Evolutionary conservation across 2,113 vertebrate genomes (phyloP), one percentile per base, ranked within the genome.

Genomic region (Caranx ignobilis): DNA sequence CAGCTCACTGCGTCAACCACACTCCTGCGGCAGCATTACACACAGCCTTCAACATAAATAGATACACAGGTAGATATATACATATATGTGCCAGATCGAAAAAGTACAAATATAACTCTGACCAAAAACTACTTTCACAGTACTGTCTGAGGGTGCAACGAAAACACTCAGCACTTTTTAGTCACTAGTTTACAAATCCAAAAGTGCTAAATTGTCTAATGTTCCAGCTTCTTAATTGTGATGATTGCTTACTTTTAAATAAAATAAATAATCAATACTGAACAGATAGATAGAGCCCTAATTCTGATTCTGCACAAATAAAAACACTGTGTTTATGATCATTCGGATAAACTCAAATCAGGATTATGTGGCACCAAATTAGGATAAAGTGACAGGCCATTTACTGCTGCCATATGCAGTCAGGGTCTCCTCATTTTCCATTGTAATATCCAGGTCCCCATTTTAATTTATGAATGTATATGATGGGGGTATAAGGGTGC

Each of bases 281-380:
- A 47, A 18, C 15, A 45, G 16, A 32, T 48, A 48, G 47, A 2
- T 48, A 2, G 5, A 66, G 32, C 11, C 57, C 43, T 43, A 21
- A 52, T 57, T 68, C 59, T 65, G 62, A 68, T 69, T 69, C 52
- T 75, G 18, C 12, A 78, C 16, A 47, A 47, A 74, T 13, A 15
- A 62, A 69, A 83, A 64, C 32, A 60, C 48, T 67, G 48, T 71
- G 77, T 82, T 88, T 83, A 76, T 52, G 81, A 54, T 77, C 48
- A 11, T 8, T 55, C 55, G 15, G 65, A 48, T 71, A 59, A 81
- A 11, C 63, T 60, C 19, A 77, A 63, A 81, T 78, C 72, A 35
- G 69, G 68, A 82, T 86, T 80, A 86, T 52, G 39, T 59, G 31
- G 15, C 43, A 54, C 31, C 70, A 64, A 79, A 71, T 65, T 60